These are phyloP conservation scores for Polyploca ridens DNA, from an alignment of 2,888 invertebrate species.

Conservation along the genomic window DNA sequence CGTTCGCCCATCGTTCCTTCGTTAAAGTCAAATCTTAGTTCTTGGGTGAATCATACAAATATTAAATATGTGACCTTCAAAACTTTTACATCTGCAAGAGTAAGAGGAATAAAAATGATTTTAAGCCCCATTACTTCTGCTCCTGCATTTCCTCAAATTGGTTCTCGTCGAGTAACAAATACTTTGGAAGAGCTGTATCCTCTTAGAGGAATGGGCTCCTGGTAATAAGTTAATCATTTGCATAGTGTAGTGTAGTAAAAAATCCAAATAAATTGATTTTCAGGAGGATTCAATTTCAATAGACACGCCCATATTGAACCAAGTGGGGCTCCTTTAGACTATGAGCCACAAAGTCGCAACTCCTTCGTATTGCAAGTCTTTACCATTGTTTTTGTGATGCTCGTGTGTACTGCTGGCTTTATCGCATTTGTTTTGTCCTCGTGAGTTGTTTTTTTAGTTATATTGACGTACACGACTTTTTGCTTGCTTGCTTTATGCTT, in stretches of 20 bases:
- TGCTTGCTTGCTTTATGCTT: no score
- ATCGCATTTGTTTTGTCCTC: not conserved
- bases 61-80: no score
- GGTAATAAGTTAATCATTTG: not conserved
- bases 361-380: conserved; percentile 14
- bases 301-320: not conserved
- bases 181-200: no score
- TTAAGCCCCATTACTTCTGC: no score
- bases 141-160: no score
- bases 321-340: conserved; percentile 26
- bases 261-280: not conserved
- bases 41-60: no score
- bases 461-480: no score
- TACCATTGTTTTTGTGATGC: not conserved
- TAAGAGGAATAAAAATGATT: no score
- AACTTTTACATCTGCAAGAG: no score
- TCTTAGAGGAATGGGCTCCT: not conserved
- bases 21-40: no score
- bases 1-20: no score
- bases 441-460: not conserved
- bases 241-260: not conserved
- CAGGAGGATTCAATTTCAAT: conserved; percentile 5
- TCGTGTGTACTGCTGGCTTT: not conserved
- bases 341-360: conserved; percentile 45
- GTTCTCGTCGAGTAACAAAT: no score